phyloP scores from a whole-genome alignment of 2,888 invertebrate species.

The Geophilus truncorum region DNA sequence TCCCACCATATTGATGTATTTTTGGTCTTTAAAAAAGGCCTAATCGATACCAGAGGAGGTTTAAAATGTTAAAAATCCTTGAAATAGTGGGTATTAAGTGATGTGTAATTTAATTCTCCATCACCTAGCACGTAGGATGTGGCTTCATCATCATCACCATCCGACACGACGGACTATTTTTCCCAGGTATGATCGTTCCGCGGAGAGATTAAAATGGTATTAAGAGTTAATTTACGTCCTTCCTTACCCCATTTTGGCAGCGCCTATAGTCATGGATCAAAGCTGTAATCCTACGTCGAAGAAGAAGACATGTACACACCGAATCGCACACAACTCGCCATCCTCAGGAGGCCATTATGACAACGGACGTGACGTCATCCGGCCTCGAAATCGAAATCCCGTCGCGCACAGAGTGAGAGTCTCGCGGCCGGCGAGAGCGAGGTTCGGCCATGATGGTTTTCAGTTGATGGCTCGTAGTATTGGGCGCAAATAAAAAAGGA shows the following conservation, averaged over 20 bases:
- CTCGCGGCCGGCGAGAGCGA: not conserved
- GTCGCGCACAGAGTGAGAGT: not conserved
- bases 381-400: not conserved
- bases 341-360: not conserved
- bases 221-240: not conserved
- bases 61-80: too few relatives aligned
- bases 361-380: not conserved
- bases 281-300: not conserved
- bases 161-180: not conserved
- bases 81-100: not conserved
- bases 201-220: not conserved
- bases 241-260: conserved; percentile 25
- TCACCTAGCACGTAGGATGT: not conserved
- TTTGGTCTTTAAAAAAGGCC: too few relatives aligned
- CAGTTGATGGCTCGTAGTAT: not conserved
- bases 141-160: not conserved
- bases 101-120: not conserved
- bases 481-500: conserved; percentile 1
- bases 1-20: too few relatives aligned
- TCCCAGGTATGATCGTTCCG: not conserved
- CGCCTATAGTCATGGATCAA: conserved; percentile 25
- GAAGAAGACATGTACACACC: not conserved
- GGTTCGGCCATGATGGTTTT: conserved; percentile 3
- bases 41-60: too few relatives aligned
- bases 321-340: not conserved